phyloP scores from a whole-genome alignment of 2,113 vertebrate species.

The Tonatia bakeri region DNA sequence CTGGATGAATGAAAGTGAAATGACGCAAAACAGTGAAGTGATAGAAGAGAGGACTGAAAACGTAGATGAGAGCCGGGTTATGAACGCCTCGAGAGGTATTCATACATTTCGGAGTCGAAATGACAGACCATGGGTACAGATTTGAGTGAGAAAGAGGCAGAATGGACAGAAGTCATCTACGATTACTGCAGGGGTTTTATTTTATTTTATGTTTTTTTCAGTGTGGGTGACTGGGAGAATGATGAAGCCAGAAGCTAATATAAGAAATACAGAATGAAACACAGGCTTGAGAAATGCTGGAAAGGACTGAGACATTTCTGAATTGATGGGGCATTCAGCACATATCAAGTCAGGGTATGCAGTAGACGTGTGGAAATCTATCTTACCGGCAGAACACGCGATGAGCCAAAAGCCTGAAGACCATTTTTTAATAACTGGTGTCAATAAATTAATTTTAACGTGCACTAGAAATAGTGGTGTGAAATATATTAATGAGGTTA shows the following conservation, averaged over 20 bases:
- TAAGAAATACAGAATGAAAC: not conserved
- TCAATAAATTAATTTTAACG: not conserved
- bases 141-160: not conserved
- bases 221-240: not conserved
- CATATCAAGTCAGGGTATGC: not conserved
- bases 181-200: not conserved
- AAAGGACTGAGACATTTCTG: not conserved
- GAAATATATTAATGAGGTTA: not conserved
- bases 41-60: not conserved
- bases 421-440: not conserved
- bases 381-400: not conserved
- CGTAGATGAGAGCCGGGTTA: not conserved
- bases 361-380: not conserved
- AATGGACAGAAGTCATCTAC: not conserved
- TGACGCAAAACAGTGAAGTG: not conserved
- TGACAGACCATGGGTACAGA: not conserved
- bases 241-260: not conserved
- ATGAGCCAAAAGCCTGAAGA: not conserved
- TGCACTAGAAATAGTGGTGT: not conserved
- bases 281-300: not conserved
- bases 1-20: conserved; percentile 9
- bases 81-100: not conserved
- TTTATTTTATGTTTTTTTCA: not conserved
- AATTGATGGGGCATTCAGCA: not conserved
- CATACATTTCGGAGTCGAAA: not conserved